These are phyloP conservation scores for Periphyllus acericola DNA, from an alignment of 2,888 invertebrate species.

Conservation along the genomic window DNA sequence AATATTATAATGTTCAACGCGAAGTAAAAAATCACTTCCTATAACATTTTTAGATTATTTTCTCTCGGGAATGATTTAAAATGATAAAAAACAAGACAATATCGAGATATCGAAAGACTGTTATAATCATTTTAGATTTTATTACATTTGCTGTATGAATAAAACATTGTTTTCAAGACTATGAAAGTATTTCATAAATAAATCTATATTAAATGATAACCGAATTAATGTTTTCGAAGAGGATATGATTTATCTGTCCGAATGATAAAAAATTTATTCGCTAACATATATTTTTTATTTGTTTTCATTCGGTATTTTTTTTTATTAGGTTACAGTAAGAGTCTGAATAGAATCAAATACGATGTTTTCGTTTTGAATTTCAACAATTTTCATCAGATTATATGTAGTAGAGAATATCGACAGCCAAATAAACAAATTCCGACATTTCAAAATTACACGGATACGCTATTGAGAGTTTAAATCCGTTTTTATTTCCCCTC, in stretches of 20 bases:
- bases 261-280: constrained; percentile 22
- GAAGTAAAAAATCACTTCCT: too few species aligned
- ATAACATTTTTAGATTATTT: too few species aligned
- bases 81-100: neutral
- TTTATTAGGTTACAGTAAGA: constrained; percentile 18
- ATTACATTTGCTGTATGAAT: constrained; percentile 2
- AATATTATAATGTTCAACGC: too few species aligned
- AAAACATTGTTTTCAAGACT: neutral
- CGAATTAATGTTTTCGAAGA: constrained; percentile 24
- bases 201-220: constrained; percentile 25
- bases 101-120: neutral
- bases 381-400: constrained; percentile 17
- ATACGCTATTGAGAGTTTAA: neutral
- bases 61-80: neutral
- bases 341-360: constrained; percentile 20
- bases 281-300: neutral
- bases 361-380: constrained; percentile 27
- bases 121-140: neutral
- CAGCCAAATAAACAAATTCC: constrained; percentile 40
- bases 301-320: constrained; percentile 14
- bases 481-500: neutral
- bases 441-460: constrained; percentile 23
- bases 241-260: constrained; percentile 34
- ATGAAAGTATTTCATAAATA: constrained; percentile 2
- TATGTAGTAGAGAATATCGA: neutral